Base-by-base conservation (phyloP, 2,888 invertebrate species). In the Ectemnius lituratus region DNA sequence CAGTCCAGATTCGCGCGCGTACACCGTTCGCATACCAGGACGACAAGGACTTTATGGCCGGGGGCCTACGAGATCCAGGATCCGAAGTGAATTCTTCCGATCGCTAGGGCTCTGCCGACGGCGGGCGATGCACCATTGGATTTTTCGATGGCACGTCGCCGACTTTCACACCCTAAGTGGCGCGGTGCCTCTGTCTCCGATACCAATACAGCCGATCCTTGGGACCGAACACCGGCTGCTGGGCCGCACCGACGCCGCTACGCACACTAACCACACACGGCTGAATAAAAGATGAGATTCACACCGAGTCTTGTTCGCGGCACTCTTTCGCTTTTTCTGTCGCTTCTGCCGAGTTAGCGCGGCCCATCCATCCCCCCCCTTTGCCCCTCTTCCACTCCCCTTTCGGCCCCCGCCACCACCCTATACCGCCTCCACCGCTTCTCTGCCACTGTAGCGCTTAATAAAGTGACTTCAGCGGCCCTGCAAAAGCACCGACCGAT, bases 201-300 rank as follows among this genome's bases (percentile, higher is more conserved):
- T 83, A 80, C 82, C 74, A 79, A 79, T 79, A 84, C 83, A 84
- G 37, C 78, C 70, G 68, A 37, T 61, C 67, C 61, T 67, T 28
- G 62, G 5, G 23, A 23, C 46, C 56, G 18, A 52, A 13, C 27
- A 27, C 20, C 23, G 60, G 46, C 37, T 58, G n/a, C 2, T 37
- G 63, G 20, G 13, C 61, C 49, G 2, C 45, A 62, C 76, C 66
- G 18, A 52, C 23, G 37, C 37, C 37, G 56, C 46, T 11, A 58
- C 83, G 59, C 80, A 77, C 80, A 83, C 79, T 56, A 70, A 23
- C 56, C n/a, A 57, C 71, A 37, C 13, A 2, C 62, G 78, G 75
- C 78, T 86, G 88, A 88, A 88, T 88, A 88, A 88, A 88, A 88
- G 88, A 88, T 88, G 88, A 88, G 88, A 87, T 88, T 88, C 89